A percentile compares a stretch with the other conserved stretches of the same genome.
These are phyloP conservation scores for Neosilurus mollespiculum DNA, from an alignment of 2,797 vertebrate species.

Conservation along the genomic window DNA sequence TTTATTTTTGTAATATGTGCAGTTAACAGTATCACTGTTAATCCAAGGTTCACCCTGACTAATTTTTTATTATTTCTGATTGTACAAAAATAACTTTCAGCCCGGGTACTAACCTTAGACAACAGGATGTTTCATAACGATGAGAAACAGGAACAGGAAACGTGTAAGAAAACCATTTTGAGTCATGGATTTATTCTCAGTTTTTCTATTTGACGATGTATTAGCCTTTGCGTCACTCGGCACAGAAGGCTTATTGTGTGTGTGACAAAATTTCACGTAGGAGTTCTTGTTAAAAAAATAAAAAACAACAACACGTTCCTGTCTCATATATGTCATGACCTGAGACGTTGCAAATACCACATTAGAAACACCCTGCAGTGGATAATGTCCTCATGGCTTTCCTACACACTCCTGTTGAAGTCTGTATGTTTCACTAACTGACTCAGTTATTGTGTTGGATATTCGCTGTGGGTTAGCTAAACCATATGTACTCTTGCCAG, in stretches of 20 bases:
- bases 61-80: not conserved
- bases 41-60: not conserved
- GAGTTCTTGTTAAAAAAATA: conserved; percentile 14
- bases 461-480: conserved; percentile 65
- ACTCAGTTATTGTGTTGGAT: conserved; percentile 66
- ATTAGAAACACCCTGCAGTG: conserved; percentile 12
- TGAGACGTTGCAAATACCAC: conserved; percentile 19
- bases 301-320: not conserved
- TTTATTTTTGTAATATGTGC: not conserved
- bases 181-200: conserved; percentile 52
- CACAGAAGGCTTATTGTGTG: conserved; percentile 24
- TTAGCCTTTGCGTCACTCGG: conserved; percentile 11
- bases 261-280: not conserved
- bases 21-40: not conserved
- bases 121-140: conserved; percentile 63
- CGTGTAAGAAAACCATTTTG: conserved; percentile 64
- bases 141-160: conserved; percentile 76
- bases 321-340: conserved; percentile 12
- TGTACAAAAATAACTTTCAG: not conserved
- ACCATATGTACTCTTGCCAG: conserved; percentile 56
- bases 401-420: conserved; percentile 5
- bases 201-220: conserved; percentile 22
- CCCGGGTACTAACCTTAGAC: not conserved
- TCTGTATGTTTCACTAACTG: conserved; percentile 50
- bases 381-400: conserved; percentile 30